Base-by-base conservation (phyloP, 1,140 invertebrate species). In the Drosophila prosaltans region DNA sequence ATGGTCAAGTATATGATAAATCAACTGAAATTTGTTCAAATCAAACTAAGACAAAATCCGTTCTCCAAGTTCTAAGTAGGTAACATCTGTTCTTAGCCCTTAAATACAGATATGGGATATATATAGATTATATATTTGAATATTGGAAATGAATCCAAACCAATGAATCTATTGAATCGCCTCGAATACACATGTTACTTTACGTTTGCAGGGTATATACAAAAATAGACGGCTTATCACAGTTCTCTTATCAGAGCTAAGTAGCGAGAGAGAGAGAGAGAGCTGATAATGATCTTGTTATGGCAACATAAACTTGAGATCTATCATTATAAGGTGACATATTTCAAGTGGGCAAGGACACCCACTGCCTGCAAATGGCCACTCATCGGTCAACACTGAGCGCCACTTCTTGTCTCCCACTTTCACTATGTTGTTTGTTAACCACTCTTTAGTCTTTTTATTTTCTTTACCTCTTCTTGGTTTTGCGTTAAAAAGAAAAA, bases 301-400 rank as follows among this genome's bases (percentile, higher is more conserved):
- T 51, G 45, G 45, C 45, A 51, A 51, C 45, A 51, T 51, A 51
- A 51, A 51, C 45, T 51, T 51, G 45, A 26, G 45, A 51, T 51
- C 45, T 51, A 51, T 51, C 45, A 51, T 26, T 51, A 51, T 26
- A 51, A 51, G 45, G 45, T 51, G 45, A 24, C 21, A 26, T 26
- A 7, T 51, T 51, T 51, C 21, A 26, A 51, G 45, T 51, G 45
- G 45, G 24, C 45, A 48, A 48, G 45, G 45, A 24, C 45, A 24
- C 32, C 2, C 4, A 30, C 16, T 48, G 45, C 45, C 45, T 48
- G 16, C 16, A 48, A 48, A 24, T 64, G 45, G 7, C 45, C 21
- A 51, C 45, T 51, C 45, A 51, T 24, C 41, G n/a, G 3, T 40
- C 28, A 11, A 9, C 10, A 40, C 39, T 11, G 41, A n/a, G n/a